Evolutionary conservation across 1,140 invertebrate species (phyloP).

Genomic region (Copidosoma floridanum): DNA sequence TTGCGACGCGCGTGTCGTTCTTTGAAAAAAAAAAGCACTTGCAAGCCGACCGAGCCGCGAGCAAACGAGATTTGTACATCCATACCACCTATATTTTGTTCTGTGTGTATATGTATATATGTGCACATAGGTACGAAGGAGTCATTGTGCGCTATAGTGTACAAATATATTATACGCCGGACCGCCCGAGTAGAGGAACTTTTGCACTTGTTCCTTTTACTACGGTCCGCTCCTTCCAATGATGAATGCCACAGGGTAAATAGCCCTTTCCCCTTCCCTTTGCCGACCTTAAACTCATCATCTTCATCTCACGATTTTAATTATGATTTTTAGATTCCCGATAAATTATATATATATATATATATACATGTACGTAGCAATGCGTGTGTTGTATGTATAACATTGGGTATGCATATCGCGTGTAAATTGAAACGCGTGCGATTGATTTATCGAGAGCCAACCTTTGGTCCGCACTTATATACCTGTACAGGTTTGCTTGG

Average conservation of each 20-base stretch:
- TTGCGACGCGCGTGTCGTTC: slow-evolving; percentile 3
- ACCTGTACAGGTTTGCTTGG: too few species aligned
- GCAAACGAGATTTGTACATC: background rate
- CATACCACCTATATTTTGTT: too few species aligned
- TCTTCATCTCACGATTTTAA: slow-evolving; percentile 24
- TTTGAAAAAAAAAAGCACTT: too few species aligned
- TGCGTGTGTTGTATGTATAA: background rate
- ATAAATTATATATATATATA: slow-evolving; percentile 7
- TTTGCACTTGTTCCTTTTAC: background rate
- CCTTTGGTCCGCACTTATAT: background rate
- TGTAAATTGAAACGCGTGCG: background rate
- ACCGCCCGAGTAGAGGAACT: slow-evolving; percentile 23
- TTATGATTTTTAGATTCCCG: slow-evolving; percentile 26
- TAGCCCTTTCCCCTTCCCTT: too few species aligned
- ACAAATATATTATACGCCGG: background rate
- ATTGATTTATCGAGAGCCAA: background rate
- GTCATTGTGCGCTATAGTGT: slow-evolving; percentile 25
- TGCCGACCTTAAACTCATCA: too few species aligned
- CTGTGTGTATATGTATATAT: too few species aligned
- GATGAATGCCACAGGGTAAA: slow-evolving; percentile 23
- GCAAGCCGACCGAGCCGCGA: background rate
- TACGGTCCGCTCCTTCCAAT: slow-evolving; percentile 1
- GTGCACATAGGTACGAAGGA: too few species aligned
- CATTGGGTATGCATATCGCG: background rate
- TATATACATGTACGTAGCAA: background rate